Conservation (phyloP, 2,113 vertebrate species). For the Lepisosteus oculatus region DNA sequence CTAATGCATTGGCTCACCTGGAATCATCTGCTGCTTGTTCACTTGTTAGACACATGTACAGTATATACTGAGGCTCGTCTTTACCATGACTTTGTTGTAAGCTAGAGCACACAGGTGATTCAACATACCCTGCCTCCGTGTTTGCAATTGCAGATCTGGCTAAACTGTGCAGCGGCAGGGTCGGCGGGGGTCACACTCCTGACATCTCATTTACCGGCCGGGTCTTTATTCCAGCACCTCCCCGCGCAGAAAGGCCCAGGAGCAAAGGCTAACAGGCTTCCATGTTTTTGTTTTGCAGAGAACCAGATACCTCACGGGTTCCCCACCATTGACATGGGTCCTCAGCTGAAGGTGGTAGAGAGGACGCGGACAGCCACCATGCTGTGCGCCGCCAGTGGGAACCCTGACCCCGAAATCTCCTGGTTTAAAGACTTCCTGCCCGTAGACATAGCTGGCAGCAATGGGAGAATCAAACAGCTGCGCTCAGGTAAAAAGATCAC, state of each 20-base stretch:
- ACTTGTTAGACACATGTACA: too few relatives aligned
- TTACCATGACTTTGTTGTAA: too few relatives aligned
- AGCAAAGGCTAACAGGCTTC: too few relatives aligned
- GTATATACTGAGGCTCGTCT: too few relatives aligned
- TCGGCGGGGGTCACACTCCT: constrained; percentile 4
- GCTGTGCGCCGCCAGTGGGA: constrained; percentile 92
- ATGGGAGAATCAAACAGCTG: constrained; percentile 91
- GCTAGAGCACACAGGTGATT: too few relatives aligned
- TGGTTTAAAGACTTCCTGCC: constrained; percentile 98
- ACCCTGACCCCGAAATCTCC: constrained; percentile 92
- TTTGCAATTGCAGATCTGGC: too few relatives aligned
- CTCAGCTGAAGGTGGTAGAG: constrained; percentile 96
- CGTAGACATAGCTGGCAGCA: constrained; percentile 84
- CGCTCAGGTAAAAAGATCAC: constrained; percentile 82
- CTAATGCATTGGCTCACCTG: too few relatives aligned
- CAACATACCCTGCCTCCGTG: too few relatives aligned
- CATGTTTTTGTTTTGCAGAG: constrained; percentile 65
- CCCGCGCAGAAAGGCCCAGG: too few relatives aligned
- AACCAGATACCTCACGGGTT: constrained; percentile 91
- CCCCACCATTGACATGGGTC: constrained; percentile 94
- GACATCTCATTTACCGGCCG: constrained; percentile 26
- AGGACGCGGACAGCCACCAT: constrained; percentile 92
- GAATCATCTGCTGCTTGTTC: too few relatives aligned
- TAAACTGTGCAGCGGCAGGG: neutral
- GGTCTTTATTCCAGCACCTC: constrained; percentile 5